Evolutionary conservation across 2,797 vertebrate species (phyloP).

Genomic region (Alosa sapidissima): DNA sequence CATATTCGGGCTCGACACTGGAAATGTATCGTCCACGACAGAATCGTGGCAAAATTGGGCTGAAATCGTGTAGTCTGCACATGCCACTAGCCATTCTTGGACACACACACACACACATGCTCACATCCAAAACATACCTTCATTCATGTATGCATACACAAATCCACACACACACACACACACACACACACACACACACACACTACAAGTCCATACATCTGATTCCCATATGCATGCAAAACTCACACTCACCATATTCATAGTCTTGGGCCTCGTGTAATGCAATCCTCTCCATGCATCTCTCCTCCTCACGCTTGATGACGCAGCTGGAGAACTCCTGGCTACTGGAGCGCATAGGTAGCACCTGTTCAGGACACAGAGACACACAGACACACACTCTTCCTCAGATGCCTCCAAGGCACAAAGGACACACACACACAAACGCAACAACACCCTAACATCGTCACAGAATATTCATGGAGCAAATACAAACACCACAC

Average conservation of each 20-base stretch:
- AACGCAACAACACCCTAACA: neutral
- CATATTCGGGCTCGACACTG: too few relatives aligned
- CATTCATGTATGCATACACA: neutral
- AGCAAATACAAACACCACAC: neutral
- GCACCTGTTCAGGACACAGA: slow-evolving; percentile 65
- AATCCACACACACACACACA: neutral
- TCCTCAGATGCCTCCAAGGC: neutral
- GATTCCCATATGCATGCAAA: neutral
- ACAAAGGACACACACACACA: neutral
- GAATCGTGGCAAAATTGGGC: too few relatives aligned
- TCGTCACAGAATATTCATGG: neutral
- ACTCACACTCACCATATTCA: slow-evolving; percentile 61
- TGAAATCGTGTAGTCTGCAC: too few relatives aligned
- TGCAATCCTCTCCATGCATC: slow-evolving; percentile 84
- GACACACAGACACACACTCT: slow-evolving; percentile 7
- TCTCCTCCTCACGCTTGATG: slow-evolving; percentile 87
- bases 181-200: neutral
- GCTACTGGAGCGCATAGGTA: slow-evolving; percentile 70
- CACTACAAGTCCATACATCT: too few relatives aligned
- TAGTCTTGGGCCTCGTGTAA: slow-evolving; percentile 60
- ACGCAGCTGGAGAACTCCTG: slow-evolving; percentile 75
- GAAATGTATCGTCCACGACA: too few relatives aligned
- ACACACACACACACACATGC: too few relatives aligned
- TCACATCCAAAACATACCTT: too few relatives aligned
- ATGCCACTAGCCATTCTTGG: too few relatives aligned